Base-by-base conservation (phyloP, 2,888 invertebrate genomes). In the Choristoneura rosaceana region DNA sequence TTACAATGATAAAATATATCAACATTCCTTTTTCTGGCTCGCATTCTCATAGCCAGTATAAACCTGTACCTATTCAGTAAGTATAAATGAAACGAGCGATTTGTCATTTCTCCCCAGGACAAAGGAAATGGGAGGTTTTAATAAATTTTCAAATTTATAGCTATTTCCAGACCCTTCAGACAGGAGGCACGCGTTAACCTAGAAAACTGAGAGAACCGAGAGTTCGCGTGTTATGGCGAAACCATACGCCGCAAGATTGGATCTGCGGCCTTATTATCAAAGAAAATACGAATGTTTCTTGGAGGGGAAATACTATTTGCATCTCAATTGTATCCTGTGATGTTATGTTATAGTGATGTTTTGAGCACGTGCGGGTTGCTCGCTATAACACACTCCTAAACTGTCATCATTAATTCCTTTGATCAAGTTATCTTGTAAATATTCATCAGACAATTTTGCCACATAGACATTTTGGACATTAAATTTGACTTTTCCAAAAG, bases 141-240 rank as follows among this genome's bases (percentile, higher is more conserved):
- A 73, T 73, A 73, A 50, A 63, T 73, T 73, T 73, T 68, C 71
- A 68, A 71, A 71, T 71, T 71, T 71, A 71, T 71, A 41, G 67
- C 58, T 12, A 59, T 59, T 59, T n/a, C 52, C 59, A 63, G 59
- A 41, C 62, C 58, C 58, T 67, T 67, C 67, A 67, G 70, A 38
- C 65, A 38, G 25, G 50, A 43, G 64, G 66, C 62, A 67, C 61
- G 67, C 68, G 67, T 63, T 73, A 64, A 64, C 63, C 71, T 73
- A 73, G 73, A 73, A 71, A 69, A 71, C 63, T 61, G 70, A 34
- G 34, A 14, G 38, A 58, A 45, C 34, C 55, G 66, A 62, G 66
- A 52, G 58, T 67, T 66, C 43, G 60, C 15, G 17, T 71, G 60
- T 61, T 45, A 62, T 17, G 52, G 61, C 60, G 34, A 12, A 67